Base-by-base conservation (phyloP, 2,888 invertebrate genomes). In the Lottia gigantea region DNA sequence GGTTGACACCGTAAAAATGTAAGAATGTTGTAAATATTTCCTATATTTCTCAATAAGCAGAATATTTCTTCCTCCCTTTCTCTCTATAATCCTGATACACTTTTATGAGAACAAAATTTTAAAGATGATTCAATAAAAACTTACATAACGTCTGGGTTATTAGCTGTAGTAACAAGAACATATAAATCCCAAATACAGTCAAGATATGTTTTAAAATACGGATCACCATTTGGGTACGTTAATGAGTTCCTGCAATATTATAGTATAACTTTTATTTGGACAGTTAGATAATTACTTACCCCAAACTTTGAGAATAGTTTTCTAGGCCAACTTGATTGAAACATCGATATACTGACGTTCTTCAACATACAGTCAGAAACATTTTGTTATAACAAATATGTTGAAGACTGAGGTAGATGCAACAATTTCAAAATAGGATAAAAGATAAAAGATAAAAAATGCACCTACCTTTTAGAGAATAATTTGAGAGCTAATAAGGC, bases 101-200 rank as follows among this genome's bases (percentile, higher is more conserved):
- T 40, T 8, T 1, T 40, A 11, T 40, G 40, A 64, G 16, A 14
- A 2, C 40, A 19, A 19, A 55, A 31, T 26, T 62, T 19, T 16
- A 45, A 6, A 40, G 7, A 16, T n/a, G 11, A 23, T 46, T 23
- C 16, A 14, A 26, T 45, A 6, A 14, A 19, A 61, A 78, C 82
- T 78, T 76, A 84, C 84, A 84, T 84, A 66, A 90, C 85, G 82
- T 90, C 90, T 25, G 90, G 90, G 72, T 88, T 89, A 78, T 90
- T 90, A 19, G 90, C 89, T 25, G 90, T 90, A 16, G 90, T 90
- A 11, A 90, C 90, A 16, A 90, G 80, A 6, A 90, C 89, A 81
- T 90, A 90, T 25, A 90, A 80, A 69, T 89, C 88, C 86, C 89
- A 90, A 23, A 89, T 81, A 67, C 87, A 84, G 72, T 90, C 90